These are phyloP conservation scores for Dromaius novaehollandiae DNA, from an alignment of 2,113 vertebrate genomes.

Conservation along the genomic window DNA sequence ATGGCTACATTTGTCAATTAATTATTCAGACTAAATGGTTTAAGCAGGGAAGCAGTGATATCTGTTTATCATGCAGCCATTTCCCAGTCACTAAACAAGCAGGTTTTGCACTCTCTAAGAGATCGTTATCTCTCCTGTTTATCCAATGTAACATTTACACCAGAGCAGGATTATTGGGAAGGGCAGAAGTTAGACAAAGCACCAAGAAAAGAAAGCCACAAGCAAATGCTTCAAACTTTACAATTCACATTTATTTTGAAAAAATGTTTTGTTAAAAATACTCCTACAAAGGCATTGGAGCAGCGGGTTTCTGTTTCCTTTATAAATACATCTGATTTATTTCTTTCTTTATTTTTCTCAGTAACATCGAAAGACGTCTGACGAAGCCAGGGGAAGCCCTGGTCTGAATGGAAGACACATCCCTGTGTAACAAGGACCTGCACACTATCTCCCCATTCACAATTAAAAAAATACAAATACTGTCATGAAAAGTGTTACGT, in stretches of 20 bases:
- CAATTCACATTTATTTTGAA: conserved; percentile 84
- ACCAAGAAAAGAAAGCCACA: conserved; percentile 25
- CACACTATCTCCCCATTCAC: conserved; percentile 36
- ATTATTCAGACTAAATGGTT: not conserved
- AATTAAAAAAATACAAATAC: conserved; percentile 57
- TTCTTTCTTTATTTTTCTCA: conserved; percentile 60
- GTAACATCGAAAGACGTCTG: conserved; percentile 50
- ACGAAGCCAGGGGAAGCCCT: conserved; percentile 50
- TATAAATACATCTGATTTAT: conserved; percentile 72
- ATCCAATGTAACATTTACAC: not conserved
- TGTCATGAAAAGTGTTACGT: conserved; percentile 36
- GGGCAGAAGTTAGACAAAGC: not conserved
- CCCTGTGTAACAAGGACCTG: conserved; percentile 54
- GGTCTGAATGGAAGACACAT: conserved; percentile 62
- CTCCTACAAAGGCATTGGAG: conserved; percentile 81
- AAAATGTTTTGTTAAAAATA: conserved; percentile 79
- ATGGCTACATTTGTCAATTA: not conserved
- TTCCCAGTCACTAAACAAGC: not conserved
- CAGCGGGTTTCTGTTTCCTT: conserved; percentile 67
- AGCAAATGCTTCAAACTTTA: conserved; percentile 70
- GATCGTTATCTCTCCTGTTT: not conserved
- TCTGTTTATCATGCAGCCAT: not conserved
- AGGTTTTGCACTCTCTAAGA: not conserved
- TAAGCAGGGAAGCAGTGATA: not conserved
- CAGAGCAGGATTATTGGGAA: not conserved